phyloP scores from a whole-genome alignment of 2,113 vertebrate species.

The Condylura cristata region DNA sequence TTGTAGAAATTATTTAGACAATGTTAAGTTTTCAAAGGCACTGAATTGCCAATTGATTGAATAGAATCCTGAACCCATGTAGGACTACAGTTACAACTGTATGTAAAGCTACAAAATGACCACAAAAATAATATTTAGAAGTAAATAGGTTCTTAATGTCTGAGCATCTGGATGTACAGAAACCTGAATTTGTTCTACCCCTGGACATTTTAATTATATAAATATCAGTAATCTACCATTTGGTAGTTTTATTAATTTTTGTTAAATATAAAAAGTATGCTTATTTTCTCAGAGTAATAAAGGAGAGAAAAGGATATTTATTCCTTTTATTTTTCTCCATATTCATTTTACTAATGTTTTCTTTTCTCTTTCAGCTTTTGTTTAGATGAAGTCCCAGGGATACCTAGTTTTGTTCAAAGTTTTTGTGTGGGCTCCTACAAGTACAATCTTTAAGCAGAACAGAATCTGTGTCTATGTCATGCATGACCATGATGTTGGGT shows the following conservation, averaged over 20 bases:
- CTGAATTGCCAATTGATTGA: not conserved
- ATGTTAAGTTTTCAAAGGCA: not conserved
- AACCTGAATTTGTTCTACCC: not conserved
- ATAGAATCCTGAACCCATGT: not conserved
- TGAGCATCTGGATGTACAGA: not conserved
- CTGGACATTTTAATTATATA: not conserved
- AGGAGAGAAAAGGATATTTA: not conserved
- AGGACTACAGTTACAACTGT: not conserved
- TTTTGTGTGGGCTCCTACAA: not conserved
- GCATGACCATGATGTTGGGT: no score
- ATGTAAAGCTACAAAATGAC: no score
- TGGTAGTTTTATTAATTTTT: not conserved
- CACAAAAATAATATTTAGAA: not conserved
- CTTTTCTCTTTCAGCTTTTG: not conserved
- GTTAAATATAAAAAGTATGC: not conserved
- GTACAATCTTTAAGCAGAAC: not conserved
- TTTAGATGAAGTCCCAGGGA: not conserved
- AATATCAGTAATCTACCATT: not conserved
- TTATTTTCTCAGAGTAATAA: not conserved
- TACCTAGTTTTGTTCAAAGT: not conserved
- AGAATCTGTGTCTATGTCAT: no score
- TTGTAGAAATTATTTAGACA: not conserved
- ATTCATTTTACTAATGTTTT: not conserved
- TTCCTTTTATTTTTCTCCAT: not conserved
- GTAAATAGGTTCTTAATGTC: not conserved